phyloP scores from a whole-genome alignment of 2,888 invertebrate species.

The Diarsia dahlii region DNA sequence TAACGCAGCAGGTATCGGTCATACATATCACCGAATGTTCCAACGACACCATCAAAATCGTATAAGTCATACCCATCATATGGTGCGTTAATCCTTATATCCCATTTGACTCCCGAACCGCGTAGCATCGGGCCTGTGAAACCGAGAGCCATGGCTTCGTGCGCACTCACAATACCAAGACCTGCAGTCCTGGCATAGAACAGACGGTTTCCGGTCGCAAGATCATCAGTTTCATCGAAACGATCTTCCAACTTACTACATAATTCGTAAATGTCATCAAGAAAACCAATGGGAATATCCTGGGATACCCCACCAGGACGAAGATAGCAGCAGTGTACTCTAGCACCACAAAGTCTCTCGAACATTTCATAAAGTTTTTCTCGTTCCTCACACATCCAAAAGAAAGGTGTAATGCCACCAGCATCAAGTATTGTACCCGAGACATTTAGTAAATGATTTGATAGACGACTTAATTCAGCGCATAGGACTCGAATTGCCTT shows the following conservation, averaged over 20 bases:
- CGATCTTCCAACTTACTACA: conserved; percentile 92
- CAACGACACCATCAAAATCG: conserved; percentile 96
- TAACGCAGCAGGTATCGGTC: conserved; percentile 94
- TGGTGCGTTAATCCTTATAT: conserved; percentile 94
- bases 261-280: conserved; percentile 95
- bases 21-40: conserved; percentile 95
- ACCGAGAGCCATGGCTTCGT: conserved; percentile 94
- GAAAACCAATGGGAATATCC: conserved; percentile 91
- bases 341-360: conserved; percentile 95
- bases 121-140: conserved; percentile 94
- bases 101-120: conserved; percentile 96
- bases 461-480: conserved; percentile 94
- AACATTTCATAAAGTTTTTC: conserved; percentile 96
- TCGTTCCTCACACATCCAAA: conserved; percentile 97
- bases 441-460: conserved; percentile 95
- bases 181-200: conserved; percentile 92
- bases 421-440: conserved; percentile 95
- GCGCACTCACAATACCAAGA: conserved; percentile 93
- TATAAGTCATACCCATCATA: conserved; percentile 96
- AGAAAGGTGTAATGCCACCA: conserved; percentile 97
- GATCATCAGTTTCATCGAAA: conserved; percentile 96
- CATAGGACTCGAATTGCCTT: conserved; percentile 95
- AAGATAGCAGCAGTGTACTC: conserved; percentile 96
- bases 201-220: conserved; percentile 94
- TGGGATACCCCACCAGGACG: conserved; percentile 95